Evolutionary conservation across 1,140 invertebrate genomes (phyloP).

Genomic region (Drosophila kepulauana): DNA sequence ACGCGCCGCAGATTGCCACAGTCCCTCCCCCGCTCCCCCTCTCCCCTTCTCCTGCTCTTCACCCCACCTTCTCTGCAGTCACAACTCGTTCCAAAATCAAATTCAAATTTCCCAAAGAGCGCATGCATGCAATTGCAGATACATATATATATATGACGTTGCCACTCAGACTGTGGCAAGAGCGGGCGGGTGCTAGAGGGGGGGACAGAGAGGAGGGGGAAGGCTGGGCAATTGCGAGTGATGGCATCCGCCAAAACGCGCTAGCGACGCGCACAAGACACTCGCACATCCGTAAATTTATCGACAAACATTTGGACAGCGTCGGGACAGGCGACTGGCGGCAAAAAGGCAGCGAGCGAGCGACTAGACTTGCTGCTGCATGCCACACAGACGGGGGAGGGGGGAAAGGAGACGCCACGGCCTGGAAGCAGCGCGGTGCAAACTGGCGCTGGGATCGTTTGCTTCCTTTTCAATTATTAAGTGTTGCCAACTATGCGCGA

Average conservation of each 20-base stretch:
- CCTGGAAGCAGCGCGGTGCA: constrained; percentile 44
- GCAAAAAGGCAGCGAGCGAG: constrained; percentile 8
- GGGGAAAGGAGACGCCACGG: neutral
- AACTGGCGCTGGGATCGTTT: constrained; percentile 58
- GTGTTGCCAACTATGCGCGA: constrained; percentile 71
- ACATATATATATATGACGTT: constrained; percentile 49
- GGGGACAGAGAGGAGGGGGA: constrained; percentile 15
- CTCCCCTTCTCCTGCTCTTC: neutral
- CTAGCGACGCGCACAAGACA: constrained; percentile 68
- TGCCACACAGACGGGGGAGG: neutral
- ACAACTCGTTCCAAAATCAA: constrained; percentile 69
- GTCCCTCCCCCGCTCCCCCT: constrained; percentile 9
- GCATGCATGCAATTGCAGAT: constrained; percentile 55
- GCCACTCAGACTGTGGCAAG: constrained; percentile 24
- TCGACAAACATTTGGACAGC: constrained; percentile 83
- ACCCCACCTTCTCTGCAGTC: neutral
- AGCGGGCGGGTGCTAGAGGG: neutral
- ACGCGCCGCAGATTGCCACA: constrained; percentile 74
- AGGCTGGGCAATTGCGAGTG: constrained; percentile 63
- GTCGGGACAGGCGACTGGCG: constrained; percentile 52
- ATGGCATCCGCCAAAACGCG: constrained; percentile 78
- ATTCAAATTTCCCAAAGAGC: constrained; percentile 79
- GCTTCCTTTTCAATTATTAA: constrained; percentile 83
- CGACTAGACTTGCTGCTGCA: constrained; percentile 54
- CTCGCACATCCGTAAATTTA: constrained; percentile 83